Evolutionary conservation across 2,113 vertebrate genomes (phyloP), one percentile per base, ranked within the genome.

Genomic region (Pheucticus melanocephalus): DNA sequence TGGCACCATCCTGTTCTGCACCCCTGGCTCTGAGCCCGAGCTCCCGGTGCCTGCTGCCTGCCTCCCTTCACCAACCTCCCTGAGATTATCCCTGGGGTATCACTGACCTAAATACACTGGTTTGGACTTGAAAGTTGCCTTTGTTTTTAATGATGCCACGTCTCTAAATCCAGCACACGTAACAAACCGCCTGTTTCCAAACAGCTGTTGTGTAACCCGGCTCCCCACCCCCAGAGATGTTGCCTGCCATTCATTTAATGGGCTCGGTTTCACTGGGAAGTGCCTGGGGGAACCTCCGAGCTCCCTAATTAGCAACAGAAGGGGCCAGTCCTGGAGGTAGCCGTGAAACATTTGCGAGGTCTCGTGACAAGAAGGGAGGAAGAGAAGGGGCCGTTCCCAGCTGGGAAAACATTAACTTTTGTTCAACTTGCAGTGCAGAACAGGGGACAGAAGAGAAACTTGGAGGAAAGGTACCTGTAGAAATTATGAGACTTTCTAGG

Each of bases 291-390:
- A 88, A 37, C 64, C 68, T 95, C 71, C 82, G 44, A 70, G 68
- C 82, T 91, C 44, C 56, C 79, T 97, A 96, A 97, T 96, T 83
- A 95, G 79, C 60, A 94, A 78, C 92, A 96, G 94, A 95, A 92
- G 85, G 86, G 47, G 79, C 60, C 48, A 77, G 60, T 75, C 75
- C 71, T 92, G 90, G 92, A 90, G 85, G 90, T 75, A 92, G 80
- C 68, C 33, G 22, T 15, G 76, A 92, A 95, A 86, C 66, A 47
- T 94, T 94, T 93, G 87, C 65, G 90, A 90, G 63, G 66, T 94
- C 87, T 83, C 51, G 11, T 65, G 82, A 70, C 87, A 94, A 73
- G 61, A 59, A 90, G 31, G 16, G 45, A 88, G 60, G 59, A 68
- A 90, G 66, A 70, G 78, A 82, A 85, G 54, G 42, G 81, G 88